Evolutionary conservation across 64 coral and sea anemone genomes (phyloP).

Genomic region (Acropora yongei): DNA sequence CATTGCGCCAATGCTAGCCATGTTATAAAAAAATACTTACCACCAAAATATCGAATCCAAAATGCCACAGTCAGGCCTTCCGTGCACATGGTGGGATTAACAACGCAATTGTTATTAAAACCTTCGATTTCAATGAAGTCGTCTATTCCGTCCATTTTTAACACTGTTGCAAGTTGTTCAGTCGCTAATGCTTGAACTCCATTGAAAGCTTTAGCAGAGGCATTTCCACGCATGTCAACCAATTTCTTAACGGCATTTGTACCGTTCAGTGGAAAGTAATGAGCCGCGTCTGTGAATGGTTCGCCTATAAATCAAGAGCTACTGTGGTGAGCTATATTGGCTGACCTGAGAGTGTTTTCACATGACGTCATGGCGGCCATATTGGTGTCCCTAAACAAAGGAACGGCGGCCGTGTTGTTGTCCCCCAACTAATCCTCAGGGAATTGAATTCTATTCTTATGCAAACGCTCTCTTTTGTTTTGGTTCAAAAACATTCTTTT

Average conservation of each 20-base stretch:
- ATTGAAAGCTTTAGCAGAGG: constrained; percentile 29
- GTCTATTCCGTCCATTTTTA: constrained; percentile 74
- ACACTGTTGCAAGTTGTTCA: constrained; percentile 75
- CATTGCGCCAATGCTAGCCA: too few relatives aligned
- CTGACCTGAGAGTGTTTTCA: too few relatives aligned
- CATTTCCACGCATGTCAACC: constrained; percentile 71
- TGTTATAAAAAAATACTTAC: constrained; percentile 13
- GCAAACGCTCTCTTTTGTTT: too few relatives aligned
- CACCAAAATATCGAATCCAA: constrained; percentile 76
- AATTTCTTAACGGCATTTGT: constrained; percentile 22
- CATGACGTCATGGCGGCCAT: too few relatives aligned
- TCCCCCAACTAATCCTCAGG: too few relatives aligned
- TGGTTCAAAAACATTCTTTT: too few relatives aligned
- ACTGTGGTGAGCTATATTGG: too few relatives aligned
- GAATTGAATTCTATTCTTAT: too few relatives aligned
- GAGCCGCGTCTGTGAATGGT: constrained; percentile 59
- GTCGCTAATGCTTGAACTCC: constrained; percentile 45
- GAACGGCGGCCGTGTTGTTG: too few relatives aligned
- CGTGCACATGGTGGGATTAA: constrained; percentile 61
- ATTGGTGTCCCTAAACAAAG: too few relatives aligned
- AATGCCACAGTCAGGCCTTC: constrained; percentile 81
- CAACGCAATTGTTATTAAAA: constrained; percentile 58
- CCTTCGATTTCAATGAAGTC: constrained; percentile 16
- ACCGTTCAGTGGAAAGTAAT: constrained; percentile 81
- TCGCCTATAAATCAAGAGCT: neutral